phyloP scores from a whole-genome alignment of 2,888 invertebrate genomes.

The Tetropium fuscum region DNA sequence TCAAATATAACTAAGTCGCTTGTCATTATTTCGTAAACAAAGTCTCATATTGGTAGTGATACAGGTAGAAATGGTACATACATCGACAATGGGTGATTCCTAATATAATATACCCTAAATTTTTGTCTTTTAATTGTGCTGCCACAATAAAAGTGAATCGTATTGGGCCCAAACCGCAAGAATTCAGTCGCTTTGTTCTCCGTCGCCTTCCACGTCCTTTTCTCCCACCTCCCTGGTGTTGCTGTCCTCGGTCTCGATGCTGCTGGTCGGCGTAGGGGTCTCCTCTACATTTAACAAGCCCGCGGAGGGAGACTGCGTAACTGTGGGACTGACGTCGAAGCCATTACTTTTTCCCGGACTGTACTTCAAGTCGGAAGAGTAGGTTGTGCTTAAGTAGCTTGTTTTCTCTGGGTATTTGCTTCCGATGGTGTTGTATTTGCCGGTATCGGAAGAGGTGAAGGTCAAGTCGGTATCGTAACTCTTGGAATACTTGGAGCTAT shows the following conservation, averaged over 20 bases:
- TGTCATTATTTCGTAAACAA: constrained; percentile 37
- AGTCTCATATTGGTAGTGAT: constrained; percentile 43
- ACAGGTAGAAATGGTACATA: constrained; percentile 51
- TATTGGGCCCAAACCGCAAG: constrained; percentile 47
- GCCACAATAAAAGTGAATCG: constrained; percentile 52
- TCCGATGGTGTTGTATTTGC: constrained; percentile 58
- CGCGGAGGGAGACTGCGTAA: constrained; percentile 46
- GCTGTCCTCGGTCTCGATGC: constrained; percentile 72
- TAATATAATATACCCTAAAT: constrained; percentile 46
- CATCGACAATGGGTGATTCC: constrained; percentile 49
- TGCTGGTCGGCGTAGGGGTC: constrained; percentile 71
- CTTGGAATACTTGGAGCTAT: constrained; percentile 52
- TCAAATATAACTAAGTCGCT: constrained; percentile 35
- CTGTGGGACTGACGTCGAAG: constrained; percentile 56
- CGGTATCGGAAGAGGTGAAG: constrained; percentile 48
- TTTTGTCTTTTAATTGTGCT: constrained; percentile 59
- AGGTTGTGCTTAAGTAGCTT: constrained; percentile 56
- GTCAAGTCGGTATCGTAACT: constrained; percentile 51
- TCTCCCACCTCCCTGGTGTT: constrained; percentile 69
- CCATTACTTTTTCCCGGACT: constrained; percentile 52
- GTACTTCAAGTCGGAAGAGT: constrained; percentile 55
- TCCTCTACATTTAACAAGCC: constrained; percentile 64
- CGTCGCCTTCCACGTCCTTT: constrained; percentile 70
- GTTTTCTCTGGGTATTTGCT: constrained; percentile 57
- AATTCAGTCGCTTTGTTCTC: constrained; percentile 70